Percentiles rank a stretch among this genome's conserved stretches.
phyloP scores from a whole-genome alignment of 2,888 invertebrate genomes.

The Aporophyla nigra region DNA sequence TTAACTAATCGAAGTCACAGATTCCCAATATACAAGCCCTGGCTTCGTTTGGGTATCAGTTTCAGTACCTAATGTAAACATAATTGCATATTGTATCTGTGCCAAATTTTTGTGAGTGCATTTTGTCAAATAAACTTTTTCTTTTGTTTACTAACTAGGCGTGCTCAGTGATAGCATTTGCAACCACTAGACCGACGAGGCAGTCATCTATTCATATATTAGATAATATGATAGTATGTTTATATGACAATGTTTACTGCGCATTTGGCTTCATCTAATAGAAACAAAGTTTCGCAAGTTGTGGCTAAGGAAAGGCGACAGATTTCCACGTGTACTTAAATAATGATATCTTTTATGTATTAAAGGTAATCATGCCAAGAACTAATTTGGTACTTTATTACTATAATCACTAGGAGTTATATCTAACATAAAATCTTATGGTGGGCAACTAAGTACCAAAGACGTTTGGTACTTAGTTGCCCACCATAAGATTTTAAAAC shows the following conservation, averaged over 20 bases:
- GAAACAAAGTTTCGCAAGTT: conserved; percentile 19
- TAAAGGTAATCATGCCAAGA: conserved; percentile 11
- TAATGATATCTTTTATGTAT: conserved; percentile 12
- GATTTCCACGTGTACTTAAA: conserved; percentile 32
- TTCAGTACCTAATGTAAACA: too few species aligned
- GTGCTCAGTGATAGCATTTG: too few species aligned
- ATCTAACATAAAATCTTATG: neutral
- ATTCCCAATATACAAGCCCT: too few species aligned
- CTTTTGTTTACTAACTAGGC: too few species aligned
- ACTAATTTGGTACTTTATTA: neutral
- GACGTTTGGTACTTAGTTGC: neutral
- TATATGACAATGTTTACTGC: conserved; percentile 35
- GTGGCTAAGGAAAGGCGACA: neutral
- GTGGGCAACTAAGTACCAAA: too few species aligned
- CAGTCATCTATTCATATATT: too few species aligned
- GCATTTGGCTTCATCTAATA: conserved; percentile 62
- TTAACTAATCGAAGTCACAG: too few species aligned
- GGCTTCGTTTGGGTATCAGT: too few species aligned
- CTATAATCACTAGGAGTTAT: neutral
- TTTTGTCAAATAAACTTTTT: too few species aligned
- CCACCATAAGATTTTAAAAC: neutral
- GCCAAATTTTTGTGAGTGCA: too few species aligned
- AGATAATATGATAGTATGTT: neutral
- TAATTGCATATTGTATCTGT: too few species aligned
- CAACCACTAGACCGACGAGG: neutral